These are phyloP conservation scores for Notarius lentiginosus DNA, from an alignment of 2,113 vertebrate genomes.

Conservation along the genomic window DNA sequence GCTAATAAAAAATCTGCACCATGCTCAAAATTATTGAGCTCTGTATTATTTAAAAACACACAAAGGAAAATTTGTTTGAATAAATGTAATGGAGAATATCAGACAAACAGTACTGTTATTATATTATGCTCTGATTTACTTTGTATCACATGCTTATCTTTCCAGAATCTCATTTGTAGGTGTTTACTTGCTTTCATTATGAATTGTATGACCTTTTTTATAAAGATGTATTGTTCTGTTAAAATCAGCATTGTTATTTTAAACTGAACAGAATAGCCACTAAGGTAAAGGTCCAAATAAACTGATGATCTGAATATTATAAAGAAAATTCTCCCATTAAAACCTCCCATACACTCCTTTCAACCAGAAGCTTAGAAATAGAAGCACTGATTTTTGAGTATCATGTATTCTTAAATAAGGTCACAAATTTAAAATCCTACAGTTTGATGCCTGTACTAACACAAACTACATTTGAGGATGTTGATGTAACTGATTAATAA, in stretches of 20 bases:
- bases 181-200: background rate
- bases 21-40: background rate
- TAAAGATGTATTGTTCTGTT: too few relatives aligned
- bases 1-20: background rate
- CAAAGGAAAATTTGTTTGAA: background rate
- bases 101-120: background rate
- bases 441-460: too few relatives aligned
- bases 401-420: too few relatives aligned
- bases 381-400: too few relatives aligned
- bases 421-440: too few relatives aligned
- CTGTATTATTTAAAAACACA: background rate
- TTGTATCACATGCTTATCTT: background rate
- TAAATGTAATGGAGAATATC: background rate
- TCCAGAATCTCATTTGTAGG: too few relatives aligned
- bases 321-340: background rate
- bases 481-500: too few relatives aligned
- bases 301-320: background rate
- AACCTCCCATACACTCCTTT: too few relatives aligned
- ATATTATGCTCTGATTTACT: too few relatives aligned
- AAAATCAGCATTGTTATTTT: too few relatives aligned
- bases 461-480: too few relatives aligned
- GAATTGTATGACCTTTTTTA: background rate
- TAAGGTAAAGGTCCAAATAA: background rate
- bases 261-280: background rate
- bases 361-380: too few relatives aligned